These are phyloP conservation scores for Arnoldichthys spilopterus DNA, from an alignment of 2,797 vertebrate genomes.

Conservation along the genomic window DNA sequence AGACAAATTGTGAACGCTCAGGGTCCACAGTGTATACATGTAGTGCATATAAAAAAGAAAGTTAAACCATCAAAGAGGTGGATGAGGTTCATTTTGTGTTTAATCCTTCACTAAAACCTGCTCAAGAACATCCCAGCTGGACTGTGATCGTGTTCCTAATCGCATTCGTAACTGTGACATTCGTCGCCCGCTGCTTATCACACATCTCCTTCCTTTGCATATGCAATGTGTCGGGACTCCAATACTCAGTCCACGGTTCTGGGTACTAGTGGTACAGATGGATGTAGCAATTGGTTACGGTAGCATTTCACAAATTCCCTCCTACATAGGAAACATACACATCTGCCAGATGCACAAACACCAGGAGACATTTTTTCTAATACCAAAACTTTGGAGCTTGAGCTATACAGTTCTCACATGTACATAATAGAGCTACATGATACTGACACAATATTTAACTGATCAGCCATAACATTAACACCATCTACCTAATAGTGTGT, in stretches of 20 bases:
- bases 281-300: conserved; percentile 12
- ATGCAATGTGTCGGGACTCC: conserved; percentile 45
- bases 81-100: neutral
- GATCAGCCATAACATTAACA: no score
- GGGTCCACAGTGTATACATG: no score
- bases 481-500: no score
- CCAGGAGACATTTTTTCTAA: neutral
- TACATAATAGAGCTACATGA: neutral
- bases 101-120: conserved; percentile 13
- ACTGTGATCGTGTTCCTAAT: conserved; percentile 31
- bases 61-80: neutral
- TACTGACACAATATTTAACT: neutral
- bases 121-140: conserved; percentile 15
- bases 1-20: no score
- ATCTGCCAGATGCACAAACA: neutral
- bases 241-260: conserved; percentile 56
- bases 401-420: neutral
- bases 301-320: conserved; percentile 1
- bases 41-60: no score
- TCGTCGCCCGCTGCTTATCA: conserved; percentile 42
- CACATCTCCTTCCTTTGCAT: conserved; percentile 22
- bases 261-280: conserved; percentile 7
- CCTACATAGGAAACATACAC: neutral
- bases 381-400: neutral
- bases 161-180: conserved; percentile 56